phyloP scores from a whole-genome alignment of 2,888 invertebrate species.

The Drosophila incognita region DNA sequence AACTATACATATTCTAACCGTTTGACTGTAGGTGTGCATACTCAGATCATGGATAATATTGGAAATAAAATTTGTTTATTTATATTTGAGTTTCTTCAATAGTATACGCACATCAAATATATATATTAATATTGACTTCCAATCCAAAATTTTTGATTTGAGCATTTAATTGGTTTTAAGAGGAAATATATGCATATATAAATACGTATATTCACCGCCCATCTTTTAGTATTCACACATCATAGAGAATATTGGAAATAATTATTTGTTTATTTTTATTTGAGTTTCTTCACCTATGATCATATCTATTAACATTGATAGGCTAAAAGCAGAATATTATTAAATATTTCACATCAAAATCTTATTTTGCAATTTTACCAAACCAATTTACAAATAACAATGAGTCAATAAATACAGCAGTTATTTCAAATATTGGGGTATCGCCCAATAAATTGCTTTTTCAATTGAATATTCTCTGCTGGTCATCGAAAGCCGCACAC shows the following conservation, averaged over 20 bases:
- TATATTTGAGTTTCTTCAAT: neutral
- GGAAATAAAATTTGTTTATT: neutral
- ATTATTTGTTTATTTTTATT: neutral
- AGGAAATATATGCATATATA: neutral
- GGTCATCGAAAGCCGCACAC: conserved; percentile 11
- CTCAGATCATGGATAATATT: neutral
- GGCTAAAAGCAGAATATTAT: neutral
- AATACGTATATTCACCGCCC: neutral
- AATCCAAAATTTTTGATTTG: neutral
- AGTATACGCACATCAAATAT: neutral
- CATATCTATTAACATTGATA: neutral
- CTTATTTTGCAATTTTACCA: neutral
- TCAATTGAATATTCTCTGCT: conserved; percentile 20
- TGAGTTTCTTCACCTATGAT: neutral
- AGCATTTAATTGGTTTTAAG: neutral
- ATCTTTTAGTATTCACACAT: neutral
- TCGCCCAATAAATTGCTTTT: neutral
- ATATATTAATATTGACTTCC: neutral
- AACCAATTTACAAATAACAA: neutral
- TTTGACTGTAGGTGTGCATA: neutral
- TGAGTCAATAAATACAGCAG: neutral
- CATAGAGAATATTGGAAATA: neutral
- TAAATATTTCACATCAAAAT: no score
- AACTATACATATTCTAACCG: neutral
- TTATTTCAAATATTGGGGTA: neutral